These are phyloP conservation scores for Galaxias olidus DNA, from an alignment of 2,797 vertebrate species.

Conservation along the genomic window DNA sequence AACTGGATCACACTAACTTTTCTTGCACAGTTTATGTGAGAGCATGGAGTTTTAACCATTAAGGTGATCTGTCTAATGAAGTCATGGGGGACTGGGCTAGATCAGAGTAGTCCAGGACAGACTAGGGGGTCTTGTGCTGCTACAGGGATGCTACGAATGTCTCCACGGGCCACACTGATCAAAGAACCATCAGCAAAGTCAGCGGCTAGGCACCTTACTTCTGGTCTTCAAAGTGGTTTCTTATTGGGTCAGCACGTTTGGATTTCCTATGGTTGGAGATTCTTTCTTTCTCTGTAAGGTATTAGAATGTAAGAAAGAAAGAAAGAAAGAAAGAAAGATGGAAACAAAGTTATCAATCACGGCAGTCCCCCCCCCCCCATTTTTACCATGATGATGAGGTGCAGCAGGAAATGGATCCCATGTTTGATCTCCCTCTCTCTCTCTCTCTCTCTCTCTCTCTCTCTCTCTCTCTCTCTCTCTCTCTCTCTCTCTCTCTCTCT, in stretches of 20 bases:
- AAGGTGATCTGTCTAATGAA: neutral
- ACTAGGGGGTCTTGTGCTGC: neutral
- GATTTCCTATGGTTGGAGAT: too few relatives aligned
- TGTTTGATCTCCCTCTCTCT: neutral
- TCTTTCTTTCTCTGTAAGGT: too few relatives aligned
- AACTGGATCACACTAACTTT: neutral
- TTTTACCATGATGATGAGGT: too few relatives aligned
- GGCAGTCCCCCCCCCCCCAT: too few relatives aligned
- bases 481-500: neutral
- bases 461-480: neutral
- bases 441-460: neutral
- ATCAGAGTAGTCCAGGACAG: neutral
- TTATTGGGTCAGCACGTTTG: too few relatives aligned
- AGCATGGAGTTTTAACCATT: neutral
- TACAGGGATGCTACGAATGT: neutral
- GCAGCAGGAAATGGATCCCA: too few relatives aligned
- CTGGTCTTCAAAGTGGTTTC: too few relatives aligned
- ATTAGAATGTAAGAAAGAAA: too few relatives aligned
- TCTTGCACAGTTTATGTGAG: neutral
- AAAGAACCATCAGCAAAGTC: neutral
- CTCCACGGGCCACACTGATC: neutral
- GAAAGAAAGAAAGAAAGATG: too few relatives aligned
- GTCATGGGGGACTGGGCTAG: neutral
- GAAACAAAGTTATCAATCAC: too few relatives aligned
- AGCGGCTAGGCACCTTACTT: neutral